Evolutionary conservation across 2,797 vertebrate genomes (phyloP).

Genomic region (Falco columbarius): DNA sequence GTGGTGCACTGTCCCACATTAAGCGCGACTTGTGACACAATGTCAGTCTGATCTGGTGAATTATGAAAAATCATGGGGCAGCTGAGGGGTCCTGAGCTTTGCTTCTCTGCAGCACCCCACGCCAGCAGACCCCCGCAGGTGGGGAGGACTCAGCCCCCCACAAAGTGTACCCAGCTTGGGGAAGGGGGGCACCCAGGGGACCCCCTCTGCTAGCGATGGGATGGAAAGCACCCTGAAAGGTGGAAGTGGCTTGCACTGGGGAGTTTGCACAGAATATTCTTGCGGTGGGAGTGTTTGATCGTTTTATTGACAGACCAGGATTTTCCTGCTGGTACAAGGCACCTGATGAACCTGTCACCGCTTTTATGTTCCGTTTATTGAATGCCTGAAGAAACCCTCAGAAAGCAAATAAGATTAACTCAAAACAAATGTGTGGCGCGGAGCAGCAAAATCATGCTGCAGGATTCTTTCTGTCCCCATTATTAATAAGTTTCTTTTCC

Average conservation of each 20-base stretch:
- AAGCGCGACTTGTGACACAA: fast-evolving
- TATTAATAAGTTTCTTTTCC: not conserved
- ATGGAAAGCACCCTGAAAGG: fast-evolving
- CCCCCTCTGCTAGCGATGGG: not conserved
- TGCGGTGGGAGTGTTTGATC: not conserved
- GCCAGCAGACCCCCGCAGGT: not conserved
- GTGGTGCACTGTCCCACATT: fast-evolving
- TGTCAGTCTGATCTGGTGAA: not conserved
- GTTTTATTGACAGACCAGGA: not conserved
- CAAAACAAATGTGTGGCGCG: not conserved
- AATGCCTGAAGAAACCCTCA: slow-evolving; percentile 1
- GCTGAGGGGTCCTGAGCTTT: not conserved
- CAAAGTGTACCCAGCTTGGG: not conserved
- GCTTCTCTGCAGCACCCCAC: not conserved
- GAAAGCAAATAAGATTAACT: slow-evolving; percentile 27
- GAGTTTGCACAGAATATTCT: not conserved
- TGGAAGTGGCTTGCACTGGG: not conserved
- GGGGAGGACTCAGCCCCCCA: not conserved
- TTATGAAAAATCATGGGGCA: not conserved
- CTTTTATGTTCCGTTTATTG: not conserved
- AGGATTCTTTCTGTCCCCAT: not conserved
- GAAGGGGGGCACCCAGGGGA: not conserved
- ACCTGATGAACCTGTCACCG: not conserved
- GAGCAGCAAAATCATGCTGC: not conserved
- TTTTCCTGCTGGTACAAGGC: not conserved